These are phyloP conservation scores for Imbricaverruca yamaguchii DNA, from an alignment of 2,888 invertebrate genomes.

Conservation along the genomic window DNA sequence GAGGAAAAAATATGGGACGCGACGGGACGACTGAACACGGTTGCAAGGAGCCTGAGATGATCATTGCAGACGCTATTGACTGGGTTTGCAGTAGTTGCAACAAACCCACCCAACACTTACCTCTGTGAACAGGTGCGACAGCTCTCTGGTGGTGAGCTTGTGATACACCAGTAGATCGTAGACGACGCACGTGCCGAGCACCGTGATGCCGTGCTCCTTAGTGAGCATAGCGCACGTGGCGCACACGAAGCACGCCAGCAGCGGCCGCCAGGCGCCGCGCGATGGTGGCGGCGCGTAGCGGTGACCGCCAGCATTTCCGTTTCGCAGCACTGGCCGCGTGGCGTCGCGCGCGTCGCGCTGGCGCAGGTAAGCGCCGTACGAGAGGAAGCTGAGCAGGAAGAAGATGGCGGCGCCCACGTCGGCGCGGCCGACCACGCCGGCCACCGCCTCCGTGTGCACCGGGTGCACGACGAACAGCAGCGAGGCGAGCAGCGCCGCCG, in stretches of 20 bases:
- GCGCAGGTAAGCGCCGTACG: conserved; percentile 63
- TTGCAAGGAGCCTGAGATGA: no score
- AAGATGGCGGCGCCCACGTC: conserved; percentile 87
- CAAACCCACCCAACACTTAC: conserved; percentile 28
- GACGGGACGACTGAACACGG: no score
- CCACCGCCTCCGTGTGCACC: conserved; percentile 93
- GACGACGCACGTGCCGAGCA: conserved; percentile 77
- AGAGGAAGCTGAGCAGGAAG: conserved; percentile 76
- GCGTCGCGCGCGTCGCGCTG: conserved; percentile 20
- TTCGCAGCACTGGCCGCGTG: conserved; percentile 1
- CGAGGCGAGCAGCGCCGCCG: conserved; percentile 55
- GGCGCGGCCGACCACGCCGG: conserved; percentile 89
- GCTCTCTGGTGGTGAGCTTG: conserved; percentile 31
- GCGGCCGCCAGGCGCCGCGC: conserved; percentile 48
- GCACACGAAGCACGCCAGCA: conserved; percentile 52
- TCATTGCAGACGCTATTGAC: no score
- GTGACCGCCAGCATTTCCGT: conserved; percentile 26
- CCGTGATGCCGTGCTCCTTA: conserved; percentile 92
- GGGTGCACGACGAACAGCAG: conserved; percentile 90
- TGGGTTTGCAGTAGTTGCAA: no score
- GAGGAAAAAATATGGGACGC: no score
- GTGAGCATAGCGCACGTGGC: conserved; percentile 78
- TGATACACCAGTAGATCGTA: conserved; percentile 62
- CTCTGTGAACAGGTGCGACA: conserved; percentile 33
- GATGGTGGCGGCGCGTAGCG: conserved; percentile 26